Percentiles rank a stretch among this genome's conserved stretches.
Conservation (phyloP, 2,113 vertebrate genomes). For the Apeltes quadracus region DNA sequence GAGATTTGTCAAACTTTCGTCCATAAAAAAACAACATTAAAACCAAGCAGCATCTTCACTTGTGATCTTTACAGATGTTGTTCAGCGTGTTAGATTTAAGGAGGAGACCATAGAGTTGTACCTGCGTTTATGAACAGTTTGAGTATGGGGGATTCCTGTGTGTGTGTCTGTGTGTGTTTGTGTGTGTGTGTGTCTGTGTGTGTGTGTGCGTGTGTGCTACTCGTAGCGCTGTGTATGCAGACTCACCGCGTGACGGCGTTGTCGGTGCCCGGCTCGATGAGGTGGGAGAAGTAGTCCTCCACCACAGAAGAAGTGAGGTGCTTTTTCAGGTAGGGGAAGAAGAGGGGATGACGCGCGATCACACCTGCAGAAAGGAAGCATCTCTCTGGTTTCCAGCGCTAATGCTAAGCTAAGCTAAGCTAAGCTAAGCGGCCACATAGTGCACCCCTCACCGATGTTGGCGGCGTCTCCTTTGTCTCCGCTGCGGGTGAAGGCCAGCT, state of each 20-base stretch:
- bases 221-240: no score
- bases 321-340: conserved; percentile 88
- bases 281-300: conserved; percentile 85
- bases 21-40: no score
- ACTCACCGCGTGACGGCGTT: conserved; percentile 83
- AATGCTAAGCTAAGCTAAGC: no score
- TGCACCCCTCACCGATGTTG: conserved; percentile 82
- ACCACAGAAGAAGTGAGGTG: conserved; percentile 82
- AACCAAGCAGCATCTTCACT: no score
- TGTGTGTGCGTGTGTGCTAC: conserved; percentile 7
- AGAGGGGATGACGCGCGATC: conserved; percentile 84
- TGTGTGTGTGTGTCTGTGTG: neutral
- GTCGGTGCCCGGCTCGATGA: conserved; percentile 75
- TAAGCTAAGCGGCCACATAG: no score
- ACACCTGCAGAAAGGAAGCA: conserved; percentile 74
- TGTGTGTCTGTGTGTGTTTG: conserved; percentile 1
- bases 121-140: neutral
- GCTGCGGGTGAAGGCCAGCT: conserved; percentile 86
- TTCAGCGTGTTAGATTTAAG: neutral
- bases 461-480: conserved; percentile 88
- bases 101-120: neutral
- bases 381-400: no score
- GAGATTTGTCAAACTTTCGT: no score
- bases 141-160: neutral
- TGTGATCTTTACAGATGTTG: no score